Base-by-base conservation (phyloP, 2,797 vertebrate genomes). In the Neosilurus mollespiculum region DNA sequence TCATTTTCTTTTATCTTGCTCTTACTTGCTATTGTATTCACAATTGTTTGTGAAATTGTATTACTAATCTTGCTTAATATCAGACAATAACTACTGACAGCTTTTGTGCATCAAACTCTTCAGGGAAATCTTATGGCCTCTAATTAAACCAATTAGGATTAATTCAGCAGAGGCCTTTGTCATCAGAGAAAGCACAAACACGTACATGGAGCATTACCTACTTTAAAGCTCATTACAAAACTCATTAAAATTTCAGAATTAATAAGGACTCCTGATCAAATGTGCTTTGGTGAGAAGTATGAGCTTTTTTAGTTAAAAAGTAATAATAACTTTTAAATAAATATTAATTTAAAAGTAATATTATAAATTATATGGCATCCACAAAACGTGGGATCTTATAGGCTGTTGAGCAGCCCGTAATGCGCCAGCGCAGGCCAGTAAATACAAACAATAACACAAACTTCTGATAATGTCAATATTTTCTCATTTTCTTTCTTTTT, bases 121-220 rank as follows among this genome's bases (percentile, higher is more conserved):
- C 16, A 34, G 53, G 26, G 24, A 75, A 75, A 58, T 58, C 10
- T 20, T 75, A 92, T 91, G 90, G 90, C 87, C 93, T 93, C 90
- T 94, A 93, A 95, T 95, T 93, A 93, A 93, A 90, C 92, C 91
- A 87, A 92, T 94, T 92, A 90, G 89, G 94, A 94, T 94, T 92
- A 94, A 94, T 93, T 91, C 93, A 73, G 54, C 43, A 11, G 22
- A 71, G 43, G 5, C 67, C 67, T 70, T 49, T 49, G 69, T 51
- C 43, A 51, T 49, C 22, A 54, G 71, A 54, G n/a, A 73, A 73
- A 73, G 51, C 51, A 73, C 14, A 30, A 26, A 82, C 83, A 80
- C 81, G 71, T 56, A 85, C 79, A 69, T 83, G 71, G 76, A 76
- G 76, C 76, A 83, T 87, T 88, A 86, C 84, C 80, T 77, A 80